A percentile compares a stretch with the other conserved stretches of the same genome.
Conservation (phyloP, 2,797 vertebrate species). For the Pseudochirops cupreus region DNA sequence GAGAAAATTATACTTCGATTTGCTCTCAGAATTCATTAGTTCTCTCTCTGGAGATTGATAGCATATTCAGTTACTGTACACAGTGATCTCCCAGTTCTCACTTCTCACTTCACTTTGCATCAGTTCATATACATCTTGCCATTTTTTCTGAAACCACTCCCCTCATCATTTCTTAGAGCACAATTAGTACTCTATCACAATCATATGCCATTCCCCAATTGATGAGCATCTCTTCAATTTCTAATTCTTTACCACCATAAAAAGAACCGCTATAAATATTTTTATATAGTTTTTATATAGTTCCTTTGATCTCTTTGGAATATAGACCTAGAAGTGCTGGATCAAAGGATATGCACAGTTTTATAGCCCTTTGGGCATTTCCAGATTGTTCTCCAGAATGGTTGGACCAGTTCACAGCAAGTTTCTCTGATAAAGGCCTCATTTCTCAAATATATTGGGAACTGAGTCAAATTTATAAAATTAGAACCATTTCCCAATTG, state of each 20-base stretch:
- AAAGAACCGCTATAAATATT: background rate
- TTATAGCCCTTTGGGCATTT: too few relatives aligned
- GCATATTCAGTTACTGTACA: background rate
- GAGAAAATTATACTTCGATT: background rate
- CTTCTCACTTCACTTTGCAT: background rate
- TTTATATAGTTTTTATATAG: too few relatives aligned
- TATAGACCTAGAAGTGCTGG: too few relatives aligned
- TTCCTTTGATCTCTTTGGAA: too few relatives aligned
- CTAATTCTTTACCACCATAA: background rate
- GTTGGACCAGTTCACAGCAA: too few relatives aligned
- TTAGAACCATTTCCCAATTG: too few relatives aligned
- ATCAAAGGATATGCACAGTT: too few relatives aligned
- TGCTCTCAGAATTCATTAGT: background rate
- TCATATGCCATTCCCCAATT: background rate
- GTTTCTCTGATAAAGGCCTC: too few relatives aligned
- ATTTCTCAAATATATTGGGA: too few relatives aligned
- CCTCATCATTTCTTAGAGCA: background rate
- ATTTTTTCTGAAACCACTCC: background rate
- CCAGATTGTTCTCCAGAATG: too few relatives aligned
- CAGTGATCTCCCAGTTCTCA: background rate
- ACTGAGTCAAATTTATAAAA: too few relatives aligned
- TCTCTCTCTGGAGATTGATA: background rate
- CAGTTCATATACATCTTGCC: background rate
- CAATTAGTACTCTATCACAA: background rate
- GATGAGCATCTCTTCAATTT: background rate